Percentiles rank a stretch among this genome's conserved stretches.
phyloP scores from a whole-genome alignment of 2,797 vertebrate genomes.

The Characodon lateralis region DNA sequence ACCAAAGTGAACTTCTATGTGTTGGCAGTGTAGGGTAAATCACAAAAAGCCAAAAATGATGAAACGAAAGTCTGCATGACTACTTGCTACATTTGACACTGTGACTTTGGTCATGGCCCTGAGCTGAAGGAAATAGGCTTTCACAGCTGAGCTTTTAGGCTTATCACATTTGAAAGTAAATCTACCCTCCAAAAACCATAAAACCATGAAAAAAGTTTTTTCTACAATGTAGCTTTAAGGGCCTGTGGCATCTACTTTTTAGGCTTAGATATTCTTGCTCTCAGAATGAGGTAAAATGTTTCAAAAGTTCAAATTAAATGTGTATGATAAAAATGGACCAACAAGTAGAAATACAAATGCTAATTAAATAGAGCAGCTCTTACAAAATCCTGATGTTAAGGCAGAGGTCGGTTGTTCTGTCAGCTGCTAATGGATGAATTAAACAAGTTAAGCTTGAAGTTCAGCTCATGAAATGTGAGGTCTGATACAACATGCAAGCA shows the following conservation, averaged over 20 bases:
- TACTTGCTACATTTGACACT: constrained; percentile 33
- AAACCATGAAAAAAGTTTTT: constrained; percentile 4
- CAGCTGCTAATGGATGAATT: not conserved
- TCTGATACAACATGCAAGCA: not conserved
- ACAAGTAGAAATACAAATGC: not conserved
- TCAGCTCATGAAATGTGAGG: not conserved
- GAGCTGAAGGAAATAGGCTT: constrained; percentile 54
- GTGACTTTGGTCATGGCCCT: constrained; percentile 43
- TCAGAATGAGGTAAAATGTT: constrained; percentile 1
- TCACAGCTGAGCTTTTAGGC: constrained; percentile 50
- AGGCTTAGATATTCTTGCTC: constrained; percentile 17
- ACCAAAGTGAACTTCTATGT: constrained; percentile 13
- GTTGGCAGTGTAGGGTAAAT: constrained; percentile 12
- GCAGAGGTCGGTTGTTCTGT: not conserved
- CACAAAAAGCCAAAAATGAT: constrained; percentile 36
- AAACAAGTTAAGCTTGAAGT: not conserved
- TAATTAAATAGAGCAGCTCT: not conserved
- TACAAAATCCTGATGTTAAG: constrained; percentile 7
- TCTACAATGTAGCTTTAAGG: constrained; percentile 21
- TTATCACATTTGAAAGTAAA: constrained; percentile 52
- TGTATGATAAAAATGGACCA: not conserved
- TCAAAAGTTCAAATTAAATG: constrained; percentile 1
- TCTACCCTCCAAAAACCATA: not conserved
- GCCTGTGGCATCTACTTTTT: not conserved
- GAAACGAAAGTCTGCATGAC: constrained; percentile 39